Conservation (phyloP, 2,113 vertebrate genomes). For the Apodemus speciosus region DNA sequence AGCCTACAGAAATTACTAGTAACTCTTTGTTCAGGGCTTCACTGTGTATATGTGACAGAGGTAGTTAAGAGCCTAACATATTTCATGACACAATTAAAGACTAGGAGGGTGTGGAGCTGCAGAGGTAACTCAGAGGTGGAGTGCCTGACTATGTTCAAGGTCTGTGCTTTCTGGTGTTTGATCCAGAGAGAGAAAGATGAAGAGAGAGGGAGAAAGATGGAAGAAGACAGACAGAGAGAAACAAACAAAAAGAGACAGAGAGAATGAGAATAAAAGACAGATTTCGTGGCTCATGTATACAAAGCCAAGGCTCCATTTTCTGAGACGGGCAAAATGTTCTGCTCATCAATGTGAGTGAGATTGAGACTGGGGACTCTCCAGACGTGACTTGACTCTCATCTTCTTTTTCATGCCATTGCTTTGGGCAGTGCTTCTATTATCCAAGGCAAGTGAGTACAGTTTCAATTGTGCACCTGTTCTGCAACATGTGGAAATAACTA, state of each 20-base stretch:
- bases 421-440: not conserved
- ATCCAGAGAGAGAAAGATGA: not conserved
- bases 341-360: rapidly evolving
- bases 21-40: not conserved
- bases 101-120: not conserved
- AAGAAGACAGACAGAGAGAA: not conserved
- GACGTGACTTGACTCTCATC: not conserved
- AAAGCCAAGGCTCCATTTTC: not conserved
- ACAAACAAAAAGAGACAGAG: not conserved
- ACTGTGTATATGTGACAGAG: not conserved
- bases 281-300: not conserved
- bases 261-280: not conserved
- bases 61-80: not conserved
- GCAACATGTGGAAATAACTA: not conserved
- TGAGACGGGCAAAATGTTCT: not conserved
- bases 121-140: not conserved
- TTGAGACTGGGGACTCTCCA: not conserved
- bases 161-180: not conserved
- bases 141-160: no score
- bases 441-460: not conserved
- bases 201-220: not conserved
- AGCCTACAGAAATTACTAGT: conserved; percentile 4
- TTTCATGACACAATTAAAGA: not conserved
- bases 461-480: not conserved
- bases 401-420: not conserved